These are phyloP conservation scores for Onychomys leucogaster DNA, from an alignment of 2,797 vertebrate species.

Conservation along the genomic window DNA sequence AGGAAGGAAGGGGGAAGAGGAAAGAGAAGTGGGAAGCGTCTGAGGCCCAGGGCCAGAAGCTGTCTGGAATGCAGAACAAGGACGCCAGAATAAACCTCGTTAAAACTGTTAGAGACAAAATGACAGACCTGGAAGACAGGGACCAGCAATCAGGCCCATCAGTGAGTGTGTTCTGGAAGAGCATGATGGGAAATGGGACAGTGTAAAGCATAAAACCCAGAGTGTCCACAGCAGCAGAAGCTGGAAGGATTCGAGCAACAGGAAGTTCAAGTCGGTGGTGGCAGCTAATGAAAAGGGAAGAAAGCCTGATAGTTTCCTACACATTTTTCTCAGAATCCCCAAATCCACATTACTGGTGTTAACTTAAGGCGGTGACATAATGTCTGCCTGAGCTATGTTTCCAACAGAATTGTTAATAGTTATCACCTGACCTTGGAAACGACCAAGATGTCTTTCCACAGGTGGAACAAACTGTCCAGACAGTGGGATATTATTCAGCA, in stretches of 20 bases:
- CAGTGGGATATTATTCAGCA: background rate
- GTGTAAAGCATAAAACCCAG: background rate
- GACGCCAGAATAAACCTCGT: background rate
- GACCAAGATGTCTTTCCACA: background rate
- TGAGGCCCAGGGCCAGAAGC: background rate
- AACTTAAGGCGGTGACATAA: background rate
- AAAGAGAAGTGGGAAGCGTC: background rate
- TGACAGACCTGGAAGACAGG: background rate
- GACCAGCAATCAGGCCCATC: background rate
- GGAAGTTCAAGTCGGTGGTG: background rate
- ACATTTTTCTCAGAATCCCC: background rate
- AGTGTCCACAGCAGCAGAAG: no score
- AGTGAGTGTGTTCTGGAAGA: background rate
- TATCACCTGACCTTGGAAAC: background rate
- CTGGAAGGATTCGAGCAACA: background rate
- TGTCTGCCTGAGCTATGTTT: background rate
- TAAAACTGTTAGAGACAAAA: background rate
- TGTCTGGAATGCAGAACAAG: background rate
- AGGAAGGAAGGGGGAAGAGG: fast-evolving
- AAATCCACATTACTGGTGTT: background rate
- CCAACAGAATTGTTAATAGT: no score
- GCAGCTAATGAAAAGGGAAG: background rate
- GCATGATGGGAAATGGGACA: background rate
- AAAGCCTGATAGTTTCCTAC: background rate
- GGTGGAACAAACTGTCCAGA: background rate